Evolutionary conservation across 2,797 vertebrate genomes (phyloP).

Genomic region (Masticophis lateralis): DNA sequence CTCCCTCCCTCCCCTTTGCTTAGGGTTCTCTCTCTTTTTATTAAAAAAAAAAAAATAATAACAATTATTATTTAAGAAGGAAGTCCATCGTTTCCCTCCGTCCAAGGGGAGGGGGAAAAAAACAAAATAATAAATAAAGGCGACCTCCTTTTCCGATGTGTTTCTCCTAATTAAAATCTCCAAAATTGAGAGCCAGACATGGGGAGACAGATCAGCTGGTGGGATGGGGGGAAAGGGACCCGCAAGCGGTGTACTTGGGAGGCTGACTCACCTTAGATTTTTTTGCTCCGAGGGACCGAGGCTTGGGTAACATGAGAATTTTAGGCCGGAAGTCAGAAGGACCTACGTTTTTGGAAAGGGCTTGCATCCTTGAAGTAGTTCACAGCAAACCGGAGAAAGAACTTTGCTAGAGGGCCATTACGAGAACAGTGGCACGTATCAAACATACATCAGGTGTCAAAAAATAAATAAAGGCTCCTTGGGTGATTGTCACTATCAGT

Average conservation of each 20-base stretch:
- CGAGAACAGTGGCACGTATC: background rate
- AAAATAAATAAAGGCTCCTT: constrained; percentile 20
- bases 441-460: background rate
- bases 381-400: constrained; percentile 15
- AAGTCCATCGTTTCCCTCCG: constrained; percentile 65
- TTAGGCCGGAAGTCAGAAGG: background rate
- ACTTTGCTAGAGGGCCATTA: constrained; percentile 23
- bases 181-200: too few relatives aligned
- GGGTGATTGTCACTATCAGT: constrained; percentile 49
- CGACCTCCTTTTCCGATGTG: constrained; percentile 62
- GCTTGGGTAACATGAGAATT: background rate
- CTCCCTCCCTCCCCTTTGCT: constrained; percentile 13
- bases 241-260: constrained; percentile 3
- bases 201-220: too few relatives aligned
- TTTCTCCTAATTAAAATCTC: constrained; percentile 70
- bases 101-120: background rate
- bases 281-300: background rate
- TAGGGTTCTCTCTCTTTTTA: constrained; percentile 20
- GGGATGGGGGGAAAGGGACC: too few relatives aligned
- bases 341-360: background rate
- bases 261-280: constrained; percentile 17
- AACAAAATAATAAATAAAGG: constrained; percentile 10
- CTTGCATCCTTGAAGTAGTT: background rate
- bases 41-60: background rate
- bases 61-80: constrained; percentile 62